These are phyloP conservation scores for Rhizomys pruinosus DNA, from an alignment of 2,113 vertebrate species.

Conservation along the genomic window DNA sequence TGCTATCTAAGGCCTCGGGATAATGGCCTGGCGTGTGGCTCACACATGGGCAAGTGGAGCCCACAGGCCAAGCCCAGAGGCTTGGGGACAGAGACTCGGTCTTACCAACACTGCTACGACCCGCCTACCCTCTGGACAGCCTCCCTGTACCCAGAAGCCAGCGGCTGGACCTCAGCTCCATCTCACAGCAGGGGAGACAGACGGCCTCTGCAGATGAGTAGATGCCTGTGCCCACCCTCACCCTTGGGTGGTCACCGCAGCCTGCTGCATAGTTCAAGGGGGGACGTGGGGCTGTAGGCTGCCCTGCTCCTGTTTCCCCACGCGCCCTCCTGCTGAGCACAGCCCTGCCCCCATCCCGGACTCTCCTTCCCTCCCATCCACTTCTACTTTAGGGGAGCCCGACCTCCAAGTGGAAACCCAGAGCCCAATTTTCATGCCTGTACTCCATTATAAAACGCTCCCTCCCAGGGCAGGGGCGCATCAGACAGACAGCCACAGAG, in stretches of 20 bases:
- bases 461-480: neutral
- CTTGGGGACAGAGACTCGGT: neutral
- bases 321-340: neutral
- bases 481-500: neutral
- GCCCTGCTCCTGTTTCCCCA: neutral
- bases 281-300: fast-evolving
- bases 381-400: neutral
- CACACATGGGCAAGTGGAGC: neutral
- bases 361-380: fast-evolving
- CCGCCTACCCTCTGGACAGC: fast-evolving
- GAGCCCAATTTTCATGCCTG: neutral
- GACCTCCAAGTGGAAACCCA: neutral
- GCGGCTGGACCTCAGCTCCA: fast-evolving
- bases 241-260: neutral
- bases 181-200: neutral
- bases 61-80: neutral
- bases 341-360: neutral
- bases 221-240: neutral
- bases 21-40: fast-evolving
- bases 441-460: neutral
- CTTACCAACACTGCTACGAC: fast-evolving
- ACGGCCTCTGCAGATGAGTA: neutral
- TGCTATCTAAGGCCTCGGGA: too few relatives aligned
- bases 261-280: too few relatives aligned
- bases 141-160: fast-evolving